Base-by-base conservation (phyloP, 2,888 invertebrate species). In the Nasonia oneida region DNA sequence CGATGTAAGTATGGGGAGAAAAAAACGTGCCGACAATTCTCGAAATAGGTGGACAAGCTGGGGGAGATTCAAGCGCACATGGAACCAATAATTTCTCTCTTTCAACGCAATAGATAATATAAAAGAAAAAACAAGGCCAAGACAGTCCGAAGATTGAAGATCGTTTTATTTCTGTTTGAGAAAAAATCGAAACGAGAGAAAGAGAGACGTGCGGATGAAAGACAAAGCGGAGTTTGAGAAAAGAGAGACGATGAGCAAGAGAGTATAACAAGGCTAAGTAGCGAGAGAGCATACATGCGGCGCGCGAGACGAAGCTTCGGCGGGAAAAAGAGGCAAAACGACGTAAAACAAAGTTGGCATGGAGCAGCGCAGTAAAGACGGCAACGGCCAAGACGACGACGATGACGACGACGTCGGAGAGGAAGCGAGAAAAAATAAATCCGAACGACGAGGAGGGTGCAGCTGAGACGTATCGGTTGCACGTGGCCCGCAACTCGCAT, bases 401-500 rank as follows among this genome's bases (percentile, higher is more conserved):
- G 33, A 42, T 15, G 23, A 39, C 71, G 70, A 71, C 75, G 57
- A 79, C n/a, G 86, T 80, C 67, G 77, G 82, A 84, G 61, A 57
- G 79, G 67, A 81, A 73, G 87, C 79, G 78, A 87, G 79, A 86
- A 87, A 86, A 87, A 84, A 77, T 87, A 86, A 80, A 88, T 82
- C 83, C 81, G 80, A 81, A 70, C 57, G 42, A 29, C 75, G 23
- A 57, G 82, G 57, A 85, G 78, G 85, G 86, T 89, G 90, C 91
- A 91, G 91, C 90, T 90, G 91, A 92, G 91, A 92, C 90, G 90
- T 91, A 92, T 92, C 91, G 92, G 90, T 91, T 91, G 91, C 92
- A 91, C 91, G 90, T 92, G 91, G 90, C 86, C 88, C 85, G 77
- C 57, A 61, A 61, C 82, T 86, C 73, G 87, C 88, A 90, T 89